Base-by-base conservation (phyloP, 2,113 vertebrate species). In the Neolamprologus modestus region DNA sequence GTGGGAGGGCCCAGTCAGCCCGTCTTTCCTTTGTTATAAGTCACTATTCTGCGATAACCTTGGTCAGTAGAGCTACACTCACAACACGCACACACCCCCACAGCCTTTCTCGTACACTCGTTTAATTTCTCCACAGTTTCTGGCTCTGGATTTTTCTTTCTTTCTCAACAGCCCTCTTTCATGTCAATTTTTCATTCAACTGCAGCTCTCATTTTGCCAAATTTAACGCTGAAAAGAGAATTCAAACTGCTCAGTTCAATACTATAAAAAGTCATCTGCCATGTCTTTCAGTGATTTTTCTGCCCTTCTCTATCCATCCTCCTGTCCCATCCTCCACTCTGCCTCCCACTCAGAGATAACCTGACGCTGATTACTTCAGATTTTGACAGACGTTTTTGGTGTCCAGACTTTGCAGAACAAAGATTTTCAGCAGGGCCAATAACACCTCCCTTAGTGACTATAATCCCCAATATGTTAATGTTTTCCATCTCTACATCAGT, bases 21-120 rank as follows among this genome's bases (percentile, higher is more conserved):
- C 7, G 90, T 96, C 3, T 95, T 96, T 54, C 92, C 95, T 12
- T 17, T 96, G 87, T 96, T 14, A 88, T 88, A 47, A 24, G 11
- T 91, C 94, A 5, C 88, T 95, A 26, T 96, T 96, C 91, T 96
- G 96, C 71, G 92, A 92, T 68, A 95, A 91, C 90, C 86, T 92
- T 4, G 96, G 95, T 88, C 93, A 96, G 83, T 93, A 89, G 45
- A 95, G 96, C 31, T 93, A 96, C 42, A 84, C 95, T 66, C 24
- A 12, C 93, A 96, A 71, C 93, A 95, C 57, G 91, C 91, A 28
- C 45, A 92, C 96, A 19, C 79, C 61, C 54, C 84, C 82, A 53
- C 8, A 28, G 12, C 26, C 45, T 52, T 59, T 57, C 28, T 28
- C 12, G 17, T 73, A 21, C 9, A 45, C 16, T 47, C 40, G 1